Evolutionary conservation across 2,888 invertebrate genomes (phyloP).

Genomic region (Eupeodes latifasciatus): DNA sequence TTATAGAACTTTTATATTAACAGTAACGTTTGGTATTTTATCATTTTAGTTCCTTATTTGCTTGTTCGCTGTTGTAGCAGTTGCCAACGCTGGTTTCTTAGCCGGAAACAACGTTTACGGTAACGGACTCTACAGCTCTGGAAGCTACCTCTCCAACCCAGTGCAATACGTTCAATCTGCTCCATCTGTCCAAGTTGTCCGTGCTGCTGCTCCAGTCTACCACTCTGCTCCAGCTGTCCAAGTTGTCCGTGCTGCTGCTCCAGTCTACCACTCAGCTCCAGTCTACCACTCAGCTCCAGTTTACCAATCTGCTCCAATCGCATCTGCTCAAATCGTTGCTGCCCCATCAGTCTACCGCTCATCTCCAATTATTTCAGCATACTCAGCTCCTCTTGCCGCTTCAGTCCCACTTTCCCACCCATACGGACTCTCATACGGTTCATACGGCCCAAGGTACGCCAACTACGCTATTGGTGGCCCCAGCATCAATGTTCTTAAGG

Average conservation of each 20-base stretch:
- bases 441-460: conserved; percentile 8
- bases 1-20: neutral
- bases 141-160: neutral
- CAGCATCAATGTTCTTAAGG: neutral
- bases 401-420: neutral
- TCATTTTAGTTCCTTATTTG: conserved; percentile 49
- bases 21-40: neutral
- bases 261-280: neutral
- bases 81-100: conserved; percentile 36
- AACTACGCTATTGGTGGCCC: conserved; percentile 5
- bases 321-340: neutral
- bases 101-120: neutral
- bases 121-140: neutral
- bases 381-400: too few relatives aligned
- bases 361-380: neutral
- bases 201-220: neutral
- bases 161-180: conserved; percentile 10
- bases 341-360: neutral
- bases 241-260: neutral
- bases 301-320: neutral
- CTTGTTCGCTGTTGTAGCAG: conserved; percentile 50
- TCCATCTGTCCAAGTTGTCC: conserved; percentile 1
- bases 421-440: neutral
- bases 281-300: conserved; percentile 13
- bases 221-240: neutral